Percentiles rank a stretch among this genome's conserved stretches.
These are phyloP conservation scores for Gambusia holbrooki DNA, from an alignment of 2,113 vertebrate species.

Conservation along the genomic window DNA sequence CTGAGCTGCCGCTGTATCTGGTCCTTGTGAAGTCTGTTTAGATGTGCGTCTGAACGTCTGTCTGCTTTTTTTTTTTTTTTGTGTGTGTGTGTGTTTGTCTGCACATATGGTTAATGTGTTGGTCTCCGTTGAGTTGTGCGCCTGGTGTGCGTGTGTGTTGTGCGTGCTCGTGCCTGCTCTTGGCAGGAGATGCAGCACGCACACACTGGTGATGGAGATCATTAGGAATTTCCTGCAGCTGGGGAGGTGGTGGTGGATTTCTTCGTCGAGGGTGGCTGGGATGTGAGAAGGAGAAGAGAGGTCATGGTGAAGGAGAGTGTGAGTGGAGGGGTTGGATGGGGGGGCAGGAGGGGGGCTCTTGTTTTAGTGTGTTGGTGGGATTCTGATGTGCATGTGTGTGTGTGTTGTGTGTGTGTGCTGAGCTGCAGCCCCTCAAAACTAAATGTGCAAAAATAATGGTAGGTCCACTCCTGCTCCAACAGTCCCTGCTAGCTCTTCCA, in stretches of 20 bases:
- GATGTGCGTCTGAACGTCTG: slow-evolving; percentile 55
- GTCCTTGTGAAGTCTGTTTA: slow-evolving; percentile 71
- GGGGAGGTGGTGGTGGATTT: slow-evolving; percentile 79
- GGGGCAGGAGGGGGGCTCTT: slow-evolving; percentile 2
- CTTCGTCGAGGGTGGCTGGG: slow-evolving; percentile 40
- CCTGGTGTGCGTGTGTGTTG: slow-evolving; percentile 30
- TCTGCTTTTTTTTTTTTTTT: slow-evolving; percentile 49
- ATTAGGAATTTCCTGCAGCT: slow-evolving; percentile 98
- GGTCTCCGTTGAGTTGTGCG: slow-evolving; percentile 53
- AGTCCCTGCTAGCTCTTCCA: slow-evolving; percentile 23
- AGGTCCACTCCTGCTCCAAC: slow-evolving; percentile 7
- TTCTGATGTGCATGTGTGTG: slow-evolving; percentile 24
- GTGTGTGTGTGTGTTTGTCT: slow-evolving; percentile 47
- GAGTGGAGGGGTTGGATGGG: slow-evolving; percentile 22
- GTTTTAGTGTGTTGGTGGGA: slow-evolving; percentile 36
- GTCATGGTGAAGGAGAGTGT: slow-evolving; percentile 56
- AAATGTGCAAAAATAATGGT: slow-evolving; percentile 13
- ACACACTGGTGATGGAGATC: slow-evolving; percentile 92
- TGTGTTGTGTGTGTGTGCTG: slow-evolving; percentile 14
- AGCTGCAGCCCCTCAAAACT: slow-evolving; percentile 27
- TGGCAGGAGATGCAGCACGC: slow-evolving; percentile 83
- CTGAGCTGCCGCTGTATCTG: slow-evolving; percentile 60
- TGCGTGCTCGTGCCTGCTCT: slow-evolving; percentile 69
- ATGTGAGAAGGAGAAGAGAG: slow-evolving; percentile 54
- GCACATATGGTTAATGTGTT: slow-evolving; percentile 64